Evolutionary conservation across 2,113 vertebrate genomes (phyloP).

Genomic region (Lontra canadensis): DNA sequence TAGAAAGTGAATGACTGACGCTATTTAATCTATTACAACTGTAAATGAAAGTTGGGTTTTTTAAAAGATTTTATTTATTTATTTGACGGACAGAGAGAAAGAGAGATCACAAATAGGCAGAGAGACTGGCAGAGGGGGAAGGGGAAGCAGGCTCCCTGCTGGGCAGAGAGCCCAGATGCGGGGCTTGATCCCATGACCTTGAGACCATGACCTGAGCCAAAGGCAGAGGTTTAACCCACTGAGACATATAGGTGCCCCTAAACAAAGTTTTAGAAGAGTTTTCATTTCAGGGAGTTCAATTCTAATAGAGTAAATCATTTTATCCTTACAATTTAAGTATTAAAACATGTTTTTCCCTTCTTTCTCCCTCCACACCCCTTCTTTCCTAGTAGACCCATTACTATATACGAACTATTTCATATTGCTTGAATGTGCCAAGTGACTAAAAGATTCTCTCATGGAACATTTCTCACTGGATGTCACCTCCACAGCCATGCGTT

Average conservation of each 20-base stretch:
- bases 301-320: background rate
- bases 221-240: too few species aligned
- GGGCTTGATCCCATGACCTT: too few species aligned
- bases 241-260: too few species aligned
- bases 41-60: too few species aligned
- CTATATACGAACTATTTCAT: background rate
- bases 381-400: background rate
- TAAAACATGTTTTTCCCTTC: background rate
- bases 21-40: rapidly evolving
- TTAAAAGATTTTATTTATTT: too few species aligned
- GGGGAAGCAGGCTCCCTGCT: too few species aligned
- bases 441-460: background rate
- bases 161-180: too few species aligned
- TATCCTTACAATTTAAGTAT: background rate
- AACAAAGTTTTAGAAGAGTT: background rate
- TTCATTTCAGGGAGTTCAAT: background rate
- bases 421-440: background rate
- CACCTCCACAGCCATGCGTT: rapidly evolving
- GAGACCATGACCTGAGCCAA: too few species aligned
- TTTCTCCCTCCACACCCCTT: rapidly evolving
- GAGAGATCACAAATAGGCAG: too few species aligned
- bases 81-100: too few species aligned
- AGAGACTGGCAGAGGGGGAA: too few species aligned
- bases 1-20: background rate
- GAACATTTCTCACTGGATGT: too few species aligned